Percentiles rank a stretch among this genome's conserved stretches.
Evolutionary conservation across 2,888 invertebrate genomes (phyloP).

Genomic region (Tinea pellionella): DNA sequence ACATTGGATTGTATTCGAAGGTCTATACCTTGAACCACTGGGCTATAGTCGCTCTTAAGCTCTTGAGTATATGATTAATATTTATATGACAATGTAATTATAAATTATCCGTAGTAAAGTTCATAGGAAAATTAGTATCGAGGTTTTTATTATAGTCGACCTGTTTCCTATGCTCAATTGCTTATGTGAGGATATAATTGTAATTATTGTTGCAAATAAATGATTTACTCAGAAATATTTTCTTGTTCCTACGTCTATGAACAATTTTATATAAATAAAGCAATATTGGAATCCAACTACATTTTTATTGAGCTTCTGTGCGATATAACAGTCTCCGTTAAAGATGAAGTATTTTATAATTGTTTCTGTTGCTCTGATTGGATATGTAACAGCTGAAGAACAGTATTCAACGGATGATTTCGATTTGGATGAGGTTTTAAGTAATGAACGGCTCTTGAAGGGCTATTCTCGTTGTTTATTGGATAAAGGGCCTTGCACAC

Average conservation of each 20-base stretch:
- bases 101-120: neutral
- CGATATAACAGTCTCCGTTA: neutral
- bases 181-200: conserved; percentile 5
- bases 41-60: no score
- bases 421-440: conserved; percentile 74
- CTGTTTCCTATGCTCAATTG: neutral
- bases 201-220: neutral
- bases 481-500: conserved; percentile 74
- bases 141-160: conserved; percentile 5
- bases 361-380: conserved; percentile 26
- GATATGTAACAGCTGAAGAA: conserved; percentile 35
- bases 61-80: no score
- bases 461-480: conserved; percentile 77
- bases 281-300: neutral
- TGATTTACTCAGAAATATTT: neutral
- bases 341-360: conserved; percentile 9
- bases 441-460: conserved; percentile 73
- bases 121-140: neutral
- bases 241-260: neutral
- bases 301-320: neutral
- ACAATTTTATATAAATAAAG: neutral
- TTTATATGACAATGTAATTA: neutral
- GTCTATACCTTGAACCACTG: no score
- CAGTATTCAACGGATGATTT: conserved; percentile 73
- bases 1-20: no score